Base-by-base conservation (phyloP, 2,113 vertebrate genomes). In the Mobula birostris region DNA sequence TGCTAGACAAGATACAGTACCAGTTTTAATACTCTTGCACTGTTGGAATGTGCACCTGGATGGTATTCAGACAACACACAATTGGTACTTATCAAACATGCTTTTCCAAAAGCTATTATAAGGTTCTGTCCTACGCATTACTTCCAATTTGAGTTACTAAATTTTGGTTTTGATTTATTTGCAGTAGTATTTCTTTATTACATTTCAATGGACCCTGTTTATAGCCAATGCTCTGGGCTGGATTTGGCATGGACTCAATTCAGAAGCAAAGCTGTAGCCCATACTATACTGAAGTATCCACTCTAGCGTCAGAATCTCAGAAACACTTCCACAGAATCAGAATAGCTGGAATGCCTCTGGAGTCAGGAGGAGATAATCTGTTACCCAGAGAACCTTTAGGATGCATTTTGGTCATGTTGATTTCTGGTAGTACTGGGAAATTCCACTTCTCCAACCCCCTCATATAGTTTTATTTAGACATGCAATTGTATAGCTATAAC, bases 131-230 rank as follows among this genome's bases (percentile, higher is more conserved):
- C 61, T 36, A n/a, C 32, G 61, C 58, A 32, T 27, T 61, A 36
- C 19, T 90, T 66, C 32, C 85, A 90, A 63, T 90, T 90, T 88
- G 85, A 88, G 9, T 63, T 66, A n/a, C 61, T 88, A 88, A 66
- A 32, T 32, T 66, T 14, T 29, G 19, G 85, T 32, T 68, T 63
- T 68, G 12, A n/a, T 63, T 29, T 66, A 29, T n/a, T 90, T 90
- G 5, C 85, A 32, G 14, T 66, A 68, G 1, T 90, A 66, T 90
- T 90, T 68, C 14, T 66, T 66, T 90, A 68, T 11, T 56, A 90
- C 29, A 1, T 4, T 66, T 61, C 12, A 61, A 17, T 15, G 58
- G 27, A 9, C 58, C 15, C 5, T 0, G 61, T 66, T 66, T 90
- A 88, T 61, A 66, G 29, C 61, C 61, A 90, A 27, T 63, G 58